These are phyloP conservation scores for Avahi laniger DNA, from an alignment of 2,797 vertebrate genomes.

Conservation along the genomic window DNA sequence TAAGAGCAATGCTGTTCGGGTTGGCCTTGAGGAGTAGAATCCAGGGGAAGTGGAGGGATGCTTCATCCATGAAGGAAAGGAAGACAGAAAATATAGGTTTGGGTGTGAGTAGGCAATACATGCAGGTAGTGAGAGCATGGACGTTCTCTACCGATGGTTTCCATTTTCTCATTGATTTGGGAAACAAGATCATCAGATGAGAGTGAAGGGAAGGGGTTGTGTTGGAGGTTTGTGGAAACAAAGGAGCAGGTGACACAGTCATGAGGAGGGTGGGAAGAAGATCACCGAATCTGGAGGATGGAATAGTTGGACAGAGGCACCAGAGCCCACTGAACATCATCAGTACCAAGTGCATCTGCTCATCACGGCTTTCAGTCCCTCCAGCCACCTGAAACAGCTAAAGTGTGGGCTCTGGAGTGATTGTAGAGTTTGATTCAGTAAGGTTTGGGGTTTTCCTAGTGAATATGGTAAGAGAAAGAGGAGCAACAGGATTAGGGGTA, in stretches of 20 bases:
- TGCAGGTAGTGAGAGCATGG: too few relatives aligned
- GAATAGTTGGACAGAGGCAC: too few relatives aligned
- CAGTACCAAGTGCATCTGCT: too few relatives aligned
- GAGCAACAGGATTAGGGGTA: not conserved
- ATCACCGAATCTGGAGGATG: not conserved
- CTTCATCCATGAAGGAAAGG: not conserved
- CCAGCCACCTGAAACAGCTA: too few relatives aligned
- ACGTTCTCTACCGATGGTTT: not conserved
- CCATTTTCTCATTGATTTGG: not conserved
- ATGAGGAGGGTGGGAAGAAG: not conserved
- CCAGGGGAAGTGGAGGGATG: too few relatives aligned
- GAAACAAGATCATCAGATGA: not conserved
- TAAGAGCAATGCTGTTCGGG: too few relatives aligned
- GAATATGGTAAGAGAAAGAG: not conserved
- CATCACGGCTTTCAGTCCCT: not conserved
- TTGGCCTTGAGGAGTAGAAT: not conserved
- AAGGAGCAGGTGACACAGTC: not conserved
- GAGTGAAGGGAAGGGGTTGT: not conserved
- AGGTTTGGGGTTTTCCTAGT: not conserved
- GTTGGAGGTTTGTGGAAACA: not conserved
- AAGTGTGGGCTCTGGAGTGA: not conserved
- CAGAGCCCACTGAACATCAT: not conserved
- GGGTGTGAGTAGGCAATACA: not conserved
- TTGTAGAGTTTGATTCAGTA: not conserved
- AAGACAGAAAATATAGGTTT: not conserved